phyloP scores from a whole-genome alignment of 2,113 vertebrate genomes.

The Ceyx cyanopectus region DNA sequence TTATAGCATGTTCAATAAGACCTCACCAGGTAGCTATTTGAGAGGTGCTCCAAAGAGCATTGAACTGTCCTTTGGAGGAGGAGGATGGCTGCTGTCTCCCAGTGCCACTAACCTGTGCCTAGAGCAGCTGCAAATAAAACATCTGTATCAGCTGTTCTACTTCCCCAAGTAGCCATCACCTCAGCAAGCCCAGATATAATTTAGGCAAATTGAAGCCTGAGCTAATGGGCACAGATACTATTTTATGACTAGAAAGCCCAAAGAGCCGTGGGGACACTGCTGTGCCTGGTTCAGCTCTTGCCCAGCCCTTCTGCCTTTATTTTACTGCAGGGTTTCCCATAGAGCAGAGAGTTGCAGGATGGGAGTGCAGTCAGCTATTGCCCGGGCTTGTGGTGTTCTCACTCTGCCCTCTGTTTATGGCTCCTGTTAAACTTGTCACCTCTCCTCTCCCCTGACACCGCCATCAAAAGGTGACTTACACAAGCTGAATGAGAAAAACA shows the following conservation, averaged over 20 bases:
- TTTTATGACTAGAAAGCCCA: not conserved
- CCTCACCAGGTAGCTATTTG: not conserved
- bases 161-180: not conserved
- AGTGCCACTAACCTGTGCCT: not conserved
- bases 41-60: not conserved
- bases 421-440: not conserved
- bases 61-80: not conserved
- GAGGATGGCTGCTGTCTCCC: not conserved
- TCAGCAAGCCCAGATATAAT: not conserved
- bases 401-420: not conserved
- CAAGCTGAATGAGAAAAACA: not conserved
- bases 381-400: not conserved
- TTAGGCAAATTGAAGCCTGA: not conserved
- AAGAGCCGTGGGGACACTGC: not conserved
- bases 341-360: not conserved
- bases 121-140: not conserved
- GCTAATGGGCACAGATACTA: not conserved
- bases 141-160: not conserved
- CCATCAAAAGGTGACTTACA: not conserved
- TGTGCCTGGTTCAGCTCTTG: not conserved
- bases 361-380: not conserved
- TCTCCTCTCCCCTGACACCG: not conserved
- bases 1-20: not conserved
- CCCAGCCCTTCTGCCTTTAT: not conserved
- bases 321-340: not conserved